Base-by-base conservation (phyloP, 1,140 invertebrate species). In the Ditylenchus dipsaci region DNA sequence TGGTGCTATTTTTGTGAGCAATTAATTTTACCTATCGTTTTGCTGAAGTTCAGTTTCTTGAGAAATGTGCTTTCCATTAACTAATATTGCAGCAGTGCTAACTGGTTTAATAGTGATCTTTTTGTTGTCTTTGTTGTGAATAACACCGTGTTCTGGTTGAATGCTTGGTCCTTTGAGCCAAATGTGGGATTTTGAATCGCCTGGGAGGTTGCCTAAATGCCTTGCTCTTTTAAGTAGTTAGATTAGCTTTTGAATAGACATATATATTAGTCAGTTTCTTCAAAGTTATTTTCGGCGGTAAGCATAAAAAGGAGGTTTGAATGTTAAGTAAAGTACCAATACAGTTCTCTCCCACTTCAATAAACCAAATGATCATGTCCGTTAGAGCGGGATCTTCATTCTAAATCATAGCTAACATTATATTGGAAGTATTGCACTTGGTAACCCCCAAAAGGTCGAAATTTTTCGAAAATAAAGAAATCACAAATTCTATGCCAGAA, bases 361-460 rank as follows among this genome's bases (percentile, higher is more conserved):
- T 74, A 72, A 88, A 86, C 77, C 87, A 84, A 33, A 87, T 80
- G 63, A 88, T 85, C 75, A 86, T 84, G 3, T 87, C 87, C 0
- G 86, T 85, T 43, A 88, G 79, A 76, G 85, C 84, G 9, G 87
- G 86, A 79, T 88, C 88, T 69, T 85, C 84, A 78, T 89, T 88
- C 45, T 53, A 17, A 21, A 53, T 19, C 15, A 26, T 7, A 17
- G n/a, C 11, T 13, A 45, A 45, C n/a, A 13, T 45, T 45, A 11
- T 45, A 13, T 45, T n/a, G n/a, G 43, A 45, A 45, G n/a, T 45
- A n/a, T n/a, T n/a, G n/a, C n/a, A n/a, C n/a, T n/a, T n/a, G n/a
- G n/a, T n/a, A n/a, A n/a, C n/a, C n/a, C 11, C n/a, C n/a, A n/a
- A n/a, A n/a, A n/a, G n/a, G n/a, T n/a, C n/a, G n/a, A n/a, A n/a